Evolutionary conservation across 1,140 invertebrate genomes (phyloP).

Genomic region (Contarinia nasturtii): DNA sequence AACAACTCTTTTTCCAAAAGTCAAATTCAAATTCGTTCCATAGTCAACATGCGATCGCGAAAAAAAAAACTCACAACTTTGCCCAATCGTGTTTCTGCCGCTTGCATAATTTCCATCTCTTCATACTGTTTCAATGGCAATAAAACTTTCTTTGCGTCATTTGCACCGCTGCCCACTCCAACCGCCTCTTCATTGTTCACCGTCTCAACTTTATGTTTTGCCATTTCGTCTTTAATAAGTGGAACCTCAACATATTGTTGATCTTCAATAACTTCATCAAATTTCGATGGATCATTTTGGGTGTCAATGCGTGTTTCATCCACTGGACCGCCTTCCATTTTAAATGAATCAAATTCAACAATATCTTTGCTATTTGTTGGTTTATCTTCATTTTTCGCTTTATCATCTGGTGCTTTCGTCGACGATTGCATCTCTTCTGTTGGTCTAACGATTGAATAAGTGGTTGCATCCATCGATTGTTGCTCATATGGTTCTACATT

Average conservation of each 20-base stretch:
- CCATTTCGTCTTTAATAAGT: conserved; percentile 19
- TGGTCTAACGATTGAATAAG: too few relatives aligned
- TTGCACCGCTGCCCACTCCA: too few relatives aligned
- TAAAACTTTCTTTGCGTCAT: too few relatives aligned
- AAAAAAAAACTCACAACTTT: not conserved
- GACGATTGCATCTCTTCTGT: too few relatives aligned
- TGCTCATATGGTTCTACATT: conserved; percentile 26
- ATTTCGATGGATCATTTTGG: conserved; percentile 19
- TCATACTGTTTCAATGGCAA: conserved; percentile 8
- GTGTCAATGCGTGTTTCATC: conserved; percentile 10
- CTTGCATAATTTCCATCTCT: conserved; percentile 32
- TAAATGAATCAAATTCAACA: conserved; percentile 18
- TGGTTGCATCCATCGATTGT: too few relatives aligned
- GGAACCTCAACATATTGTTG: conserved; percentile 24
- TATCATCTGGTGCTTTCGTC: too few relatives aligned
- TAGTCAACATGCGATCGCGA: too few relatives aligned
- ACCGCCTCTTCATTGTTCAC: too few relatives aligned
- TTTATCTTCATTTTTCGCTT: conserved; percentile 5
- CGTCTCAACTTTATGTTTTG: conserved; percentile 5
- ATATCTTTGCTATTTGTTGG: conserved; percentile 21
- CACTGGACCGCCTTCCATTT: not conserved
- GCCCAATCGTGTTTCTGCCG: conserved; percentile 33
- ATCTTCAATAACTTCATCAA: conserved; percentile 21
- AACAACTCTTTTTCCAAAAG: too few relatives aligned
- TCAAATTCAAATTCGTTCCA: too few relatives aligned